These are phyloP conservation scores for Plectrocnemia conspersa DNA, from an alignment of 1,140 invertebrate species.

Conservation along the genomic window DNA sequence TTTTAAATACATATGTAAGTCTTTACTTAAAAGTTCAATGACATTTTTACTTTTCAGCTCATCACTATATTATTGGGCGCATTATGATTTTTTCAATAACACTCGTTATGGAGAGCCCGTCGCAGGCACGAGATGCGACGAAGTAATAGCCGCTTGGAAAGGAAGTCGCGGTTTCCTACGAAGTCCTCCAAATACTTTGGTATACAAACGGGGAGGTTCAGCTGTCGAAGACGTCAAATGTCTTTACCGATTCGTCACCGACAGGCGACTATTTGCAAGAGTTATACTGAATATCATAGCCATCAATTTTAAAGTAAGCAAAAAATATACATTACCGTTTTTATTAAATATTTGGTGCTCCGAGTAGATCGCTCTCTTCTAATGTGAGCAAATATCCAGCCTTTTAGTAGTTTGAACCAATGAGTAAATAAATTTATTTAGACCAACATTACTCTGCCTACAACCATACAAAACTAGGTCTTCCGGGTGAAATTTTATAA, in stretches of 20 bases:
- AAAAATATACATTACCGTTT: too few relatives aligned
- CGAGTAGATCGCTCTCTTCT: not conserved
- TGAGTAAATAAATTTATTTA: too few relatives aligned
- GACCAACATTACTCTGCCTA: too few relatives aligned
- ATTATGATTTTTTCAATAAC: conserved; percentile 90
- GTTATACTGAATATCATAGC: conserved; percentile 69
- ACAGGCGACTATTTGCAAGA: conserved; percentile 70
- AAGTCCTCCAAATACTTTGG: conserved; percentile 77
- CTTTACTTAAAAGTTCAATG: not conserved
- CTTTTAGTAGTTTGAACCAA: too few relatives aligned
- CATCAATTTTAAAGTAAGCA: conserved; percentile 65
- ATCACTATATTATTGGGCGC: conserved; percentile 86
- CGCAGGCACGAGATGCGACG: conserved; percentile 74
- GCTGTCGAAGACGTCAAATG: conserved; percentile 67
- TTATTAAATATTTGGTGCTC: not conserved
- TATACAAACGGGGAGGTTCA: conserved; percentile 60
- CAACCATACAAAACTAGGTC: too few relatives aligned
- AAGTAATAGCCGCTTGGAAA: conserved; percentile 77
- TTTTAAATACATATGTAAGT: too few relatives aligned
- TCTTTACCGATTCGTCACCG: conserved; percentile 76
- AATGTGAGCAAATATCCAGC: too few relatives aligned
- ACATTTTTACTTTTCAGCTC: conserved; percentile 46
- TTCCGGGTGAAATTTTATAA: too few relatives aligned
- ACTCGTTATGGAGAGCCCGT: conserved; percentile 77
- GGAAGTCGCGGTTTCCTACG: conserved; percentile 63